phyloP scores from a whole-genome alignment of 1,140 invertebrate genomes.

The Neodiprion fabricii region DNA sequence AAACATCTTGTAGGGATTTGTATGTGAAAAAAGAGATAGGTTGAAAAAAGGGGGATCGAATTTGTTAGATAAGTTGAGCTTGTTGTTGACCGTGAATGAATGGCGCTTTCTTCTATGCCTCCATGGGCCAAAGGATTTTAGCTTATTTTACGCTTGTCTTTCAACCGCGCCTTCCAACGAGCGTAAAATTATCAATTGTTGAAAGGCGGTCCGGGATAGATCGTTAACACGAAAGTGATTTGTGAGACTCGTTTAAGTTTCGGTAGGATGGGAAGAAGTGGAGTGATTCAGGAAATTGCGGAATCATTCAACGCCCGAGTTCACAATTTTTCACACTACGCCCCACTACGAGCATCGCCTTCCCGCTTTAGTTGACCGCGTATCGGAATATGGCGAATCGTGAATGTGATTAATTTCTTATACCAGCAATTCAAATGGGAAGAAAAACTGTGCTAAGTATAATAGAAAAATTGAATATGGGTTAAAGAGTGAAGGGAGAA shows the following conservation, averaged over 20 bases:
- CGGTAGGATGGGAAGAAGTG: not conserved
- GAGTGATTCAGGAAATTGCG: not conserved
- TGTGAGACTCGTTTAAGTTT: conserved; percentile 25
- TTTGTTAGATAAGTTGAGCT: too few species aligned
- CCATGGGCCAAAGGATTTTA: not conserved
- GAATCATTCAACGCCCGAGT: not conserved
- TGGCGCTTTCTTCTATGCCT: too few species aligned
- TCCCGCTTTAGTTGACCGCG: too few species aligned
- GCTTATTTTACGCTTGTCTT: conserved; percentile 8
- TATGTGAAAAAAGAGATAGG: too few species aligned
- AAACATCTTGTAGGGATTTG: too few species aligned
- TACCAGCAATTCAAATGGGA: not conserved
- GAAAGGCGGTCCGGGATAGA: conserved; percentile 24
- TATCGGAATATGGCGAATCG: not conserved
- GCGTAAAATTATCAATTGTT: conserved; percentile 37
- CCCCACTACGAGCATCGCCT: not conserved
- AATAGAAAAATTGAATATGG: not conserved
- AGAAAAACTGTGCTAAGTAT: not conserved
- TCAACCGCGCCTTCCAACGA: conserved; percentile 11
- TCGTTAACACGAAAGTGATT: not conserved
- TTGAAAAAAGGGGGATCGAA: too few species aligned
- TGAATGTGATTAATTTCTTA: not conserved
- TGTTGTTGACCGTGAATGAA: too few species aligned
- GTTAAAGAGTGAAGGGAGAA: too few species aligned
- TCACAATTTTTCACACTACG: not conserved